Conservation (phyloP, 2,797 vertebrate genomes). For the Corythornis leucogaster region DNA sequence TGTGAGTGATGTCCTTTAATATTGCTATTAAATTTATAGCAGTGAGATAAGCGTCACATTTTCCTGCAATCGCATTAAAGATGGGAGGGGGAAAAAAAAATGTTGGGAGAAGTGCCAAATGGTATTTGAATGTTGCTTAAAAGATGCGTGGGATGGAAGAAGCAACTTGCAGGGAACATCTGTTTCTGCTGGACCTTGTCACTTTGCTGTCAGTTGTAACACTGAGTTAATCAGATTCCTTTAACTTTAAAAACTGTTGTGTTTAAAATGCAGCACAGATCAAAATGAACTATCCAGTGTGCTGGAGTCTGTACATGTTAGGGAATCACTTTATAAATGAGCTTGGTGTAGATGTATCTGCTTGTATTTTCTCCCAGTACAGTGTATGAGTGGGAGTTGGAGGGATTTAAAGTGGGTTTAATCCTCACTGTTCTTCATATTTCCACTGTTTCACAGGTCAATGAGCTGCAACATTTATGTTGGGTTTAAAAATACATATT, state of each 20-base stretch:
- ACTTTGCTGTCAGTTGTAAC: constrained; percentile 49
- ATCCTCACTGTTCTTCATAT: constrained; percentile 37
- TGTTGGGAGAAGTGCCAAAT: constrained; percentile 52
- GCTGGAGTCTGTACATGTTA: constrained; percentile 1
- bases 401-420: constrained; percentile 33
- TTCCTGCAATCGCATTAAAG: constrained; percentile 41
- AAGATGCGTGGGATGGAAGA: constrained; percentile 59
- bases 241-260: constrained; percentile 51
- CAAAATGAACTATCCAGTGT: constrained; percentile 19
- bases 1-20: background rate
- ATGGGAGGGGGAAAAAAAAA: background rate
- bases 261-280: constrained; percentile 33
- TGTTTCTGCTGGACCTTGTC: constrained; percentile 66
- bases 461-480: constrained; percentile 39
- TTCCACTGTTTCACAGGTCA: constrained; percentile 37
- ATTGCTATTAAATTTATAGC: constrained; percentile 4
- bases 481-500: constrained; percentile 39
- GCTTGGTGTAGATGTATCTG: background rate
- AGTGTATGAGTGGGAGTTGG: background rate
- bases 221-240: constrained; percentile 38
- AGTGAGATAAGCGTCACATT: constrained; percentile 17
- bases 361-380: background rate
- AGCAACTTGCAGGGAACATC: constrained; percentile 62
- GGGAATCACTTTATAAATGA: constrained; percentile 34
- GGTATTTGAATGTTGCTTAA: constrained; percentile 61